phyloP scores from a whole-genome alignment of 2,113 vertebrate species.

The Cariama cristata region DNA sequence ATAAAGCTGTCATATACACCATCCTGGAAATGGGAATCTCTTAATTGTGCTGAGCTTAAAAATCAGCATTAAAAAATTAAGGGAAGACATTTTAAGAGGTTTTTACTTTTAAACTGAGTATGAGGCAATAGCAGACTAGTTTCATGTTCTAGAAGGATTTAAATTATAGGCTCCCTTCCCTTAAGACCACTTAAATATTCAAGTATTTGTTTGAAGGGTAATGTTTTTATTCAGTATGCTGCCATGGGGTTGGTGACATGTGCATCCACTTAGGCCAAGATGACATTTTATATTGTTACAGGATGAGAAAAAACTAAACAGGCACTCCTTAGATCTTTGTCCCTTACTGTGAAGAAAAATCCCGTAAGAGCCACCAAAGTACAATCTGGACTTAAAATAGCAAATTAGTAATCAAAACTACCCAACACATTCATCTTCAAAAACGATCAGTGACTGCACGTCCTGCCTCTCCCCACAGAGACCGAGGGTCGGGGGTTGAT shows the following conservation, averaged over 20 bases:
- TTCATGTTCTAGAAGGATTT: constrained; percentile 12
- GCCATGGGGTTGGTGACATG: constrained; percentile 66
- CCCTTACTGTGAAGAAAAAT: constrained; percentile 62
- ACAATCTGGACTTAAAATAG: constrained; percentile 75
- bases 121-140: not conserved
- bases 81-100: not conserved
- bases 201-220: constrained; percentile 50
- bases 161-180: constrained; percentile 30
- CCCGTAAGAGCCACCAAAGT: constrained; percentile 72
- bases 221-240: constrained; percentile 30
- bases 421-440: constrained; percentile 63
- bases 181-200: constrained; percentile 38
- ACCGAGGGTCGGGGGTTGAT: not conserved
- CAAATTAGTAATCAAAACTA: constrained; percentile 73
- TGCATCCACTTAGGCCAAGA: constrained; percentile 77
- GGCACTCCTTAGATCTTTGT: constrained; percentile 60
- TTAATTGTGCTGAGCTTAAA: not conserved
- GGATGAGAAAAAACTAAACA: constrained; percentile 74
- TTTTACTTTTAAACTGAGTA: not conserved
- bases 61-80: not conserved
- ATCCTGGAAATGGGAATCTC: not conserved
- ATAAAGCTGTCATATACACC: not conserved
- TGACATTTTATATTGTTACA: constrained; percentile 72
- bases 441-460: constrained; percentile 27
- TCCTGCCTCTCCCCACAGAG: not conserved